Evolutionary conservation across 2,888 invertebrate species (phyloP), one percentile per base, ranked within the genome.

Genomic region (Synanthedon formicaeformis): DNA sequence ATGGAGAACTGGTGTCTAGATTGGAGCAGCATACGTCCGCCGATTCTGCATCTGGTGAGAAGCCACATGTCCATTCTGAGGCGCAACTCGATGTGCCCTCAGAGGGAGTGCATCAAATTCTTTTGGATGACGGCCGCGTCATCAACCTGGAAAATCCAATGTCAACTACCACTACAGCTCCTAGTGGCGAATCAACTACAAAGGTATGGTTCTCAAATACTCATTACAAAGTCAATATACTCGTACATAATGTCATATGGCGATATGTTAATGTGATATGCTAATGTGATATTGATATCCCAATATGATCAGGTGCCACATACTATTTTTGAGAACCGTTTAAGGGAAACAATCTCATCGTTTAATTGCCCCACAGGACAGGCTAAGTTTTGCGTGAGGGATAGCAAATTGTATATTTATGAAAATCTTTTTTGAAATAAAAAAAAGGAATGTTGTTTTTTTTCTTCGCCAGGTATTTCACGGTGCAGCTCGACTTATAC

Each of bases 401-500:
- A 34, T 10, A 34, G 34, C 34, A 8, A 34, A 10, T 2, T 34
- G 8, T 10, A 34, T 10, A 45, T n/a, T 45, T 13, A 45, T 13
- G 13, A 45, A n/a, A n/a, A 6, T n/a, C 12, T 45, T 13, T 45
- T n/a, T 45, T n/a, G 13, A 45, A 13, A 45, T 10, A 13, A 4
- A 11, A 45, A 45, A n/a, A 41, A 12, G 5, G 5, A 23, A 23
- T 5, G 5, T 23, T 34, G 34, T 34, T 34, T 34, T 45, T 14
- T 13, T 45, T 45, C 12, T 13, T 45, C 40, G 40, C 3, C 66
- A 90, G 90, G 85, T 90, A 51, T 90, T 90, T 73, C 90, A 90
- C 61, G 91, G 91, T 52, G 91, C 91, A 4, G 91, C 91, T 34
- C 88, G 91, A 18, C 77, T 91, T 54, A 87, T 91, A 52, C 90